phyloP scores from a whole-genome alignment of 2,888 invertebrate genomes.

The Periphyllus acericola region DNA sequence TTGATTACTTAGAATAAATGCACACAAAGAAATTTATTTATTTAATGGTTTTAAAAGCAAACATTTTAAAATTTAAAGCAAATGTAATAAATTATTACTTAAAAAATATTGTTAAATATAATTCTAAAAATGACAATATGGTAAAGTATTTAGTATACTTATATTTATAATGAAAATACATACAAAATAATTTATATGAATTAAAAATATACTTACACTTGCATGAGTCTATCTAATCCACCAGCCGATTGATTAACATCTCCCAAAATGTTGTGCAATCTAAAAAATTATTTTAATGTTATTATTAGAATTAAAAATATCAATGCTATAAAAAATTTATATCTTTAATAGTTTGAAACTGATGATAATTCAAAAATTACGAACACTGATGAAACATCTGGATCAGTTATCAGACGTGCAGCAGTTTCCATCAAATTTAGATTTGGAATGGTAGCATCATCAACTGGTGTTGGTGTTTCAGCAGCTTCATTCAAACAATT shows the following conservation, averaged over 20 bases:
- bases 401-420: conserved; percentile 31
- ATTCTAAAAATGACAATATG: no score
- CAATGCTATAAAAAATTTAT: background rate
- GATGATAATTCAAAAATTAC: background rate
- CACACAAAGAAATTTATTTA: no score
- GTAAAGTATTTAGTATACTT: no score
- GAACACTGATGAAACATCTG: conserved; percentile 50
- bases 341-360: background rate
- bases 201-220: conserved; percentile 49
- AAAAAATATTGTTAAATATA: no score
- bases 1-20: no score
- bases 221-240: conserved; percentile 52
- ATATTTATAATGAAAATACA: no score
- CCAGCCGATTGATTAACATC: background rate
- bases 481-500: background rate
- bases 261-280: conserved; percentile 33
- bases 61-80: no score
- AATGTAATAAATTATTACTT: no score
- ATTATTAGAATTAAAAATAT: background rate
- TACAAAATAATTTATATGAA: background rate
- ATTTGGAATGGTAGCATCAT: conserved; percentile 1
- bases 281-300: background rate
- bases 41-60: no score
- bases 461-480: conserved; percentile 8
- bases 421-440: conserved; percentile 41